These are phyloP conservation scores for Hestina assimilis DNA, from an alignment of 1,140 invertebrate species.

Conservation along the genomic window DNA sequence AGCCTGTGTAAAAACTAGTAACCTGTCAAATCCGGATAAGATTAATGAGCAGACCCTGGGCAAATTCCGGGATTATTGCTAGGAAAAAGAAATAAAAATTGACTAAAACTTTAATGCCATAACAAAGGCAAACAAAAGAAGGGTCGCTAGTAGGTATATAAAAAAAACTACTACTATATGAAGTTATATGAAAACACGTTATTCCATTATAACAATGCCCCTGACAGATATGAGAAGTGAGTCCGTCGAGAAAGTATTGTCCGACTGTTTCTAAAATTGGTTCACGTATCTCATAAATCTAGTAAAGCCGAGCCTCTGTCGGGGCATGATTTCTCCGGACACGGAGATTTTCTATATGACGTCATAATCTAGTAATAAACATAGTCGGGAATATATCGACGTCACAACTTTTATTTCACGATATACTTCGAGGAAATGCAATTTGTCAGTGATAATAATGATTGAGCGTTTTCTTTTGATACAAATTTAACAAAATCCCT, in stretches of 20 bases:
- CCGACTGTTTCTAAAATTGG: slow-evolving; percentile 22
- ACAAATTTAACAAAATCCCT: too few species aligned
- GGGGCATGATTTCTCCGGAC: background rate
- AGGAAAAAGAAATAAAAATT: too few species aligned
- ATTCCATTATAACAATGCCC: slow-evolving; percentile 3
- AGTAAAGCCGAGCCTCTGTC: slow-evolving; percentile 3
- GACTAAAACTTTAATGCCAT: too few species aligned
- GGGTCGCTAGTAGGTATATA: background rate
- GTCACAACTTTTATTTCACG: too few species aligned
- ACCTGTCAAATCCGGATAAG: too few species aligned
- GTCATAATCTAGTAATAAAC: background rate
- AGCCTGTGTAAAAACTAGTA: too few species aligned
- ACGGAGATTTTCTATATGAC: background rate
- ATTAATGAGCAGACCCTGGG: too few species aligned
- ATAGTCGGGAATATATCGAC: too few species aligned
- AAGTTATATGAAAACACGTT: slow-evolving; percentile 4
- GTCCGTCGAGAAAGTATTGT: slow-evolving; percentile 14
- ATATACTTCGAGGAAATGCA: too few species aligned
- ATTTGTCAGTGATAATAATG: too few species aligned
- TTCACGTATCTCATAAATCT: slow-evolving; percentile 30
- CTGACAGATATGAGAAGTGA: slow-evolving; percentile 17
- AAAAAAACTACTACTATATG: background rate
- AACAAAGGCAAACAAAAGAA: background rate
- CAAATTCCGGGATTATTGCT: too few species aligned
- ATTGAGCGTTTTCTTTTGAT: too few species aligned